phyloP scores from a whole-genome alignment of 2,113 vertebrate species.

The Athene cunicularia region DNA sequence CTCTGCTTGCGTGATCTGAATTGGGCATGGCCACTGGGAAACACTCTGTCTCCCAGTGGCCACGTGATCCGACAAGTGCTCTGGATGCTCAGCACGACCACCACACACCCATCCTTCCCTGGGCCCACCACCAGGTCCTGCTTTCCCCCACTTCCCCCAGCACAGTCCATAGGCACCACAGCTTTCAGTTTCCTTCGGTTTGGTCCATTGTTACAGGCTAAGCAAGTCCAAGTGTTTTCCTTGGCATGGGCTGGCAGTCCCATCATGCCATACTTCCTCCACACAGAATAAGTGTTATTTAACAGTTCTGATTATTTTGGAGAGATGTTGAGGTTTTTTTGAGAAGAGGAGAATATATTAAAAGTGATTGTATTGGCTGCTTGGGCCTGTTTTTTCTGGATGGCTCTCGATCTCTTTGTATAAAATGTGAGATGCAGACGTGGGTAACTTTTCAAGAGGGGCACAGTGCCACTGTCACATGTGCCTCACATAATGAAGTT shows the following conservation, averaged over 20 bases:
- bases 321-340: constrained; percentile 38
- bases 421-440: constrained; percentile 22
- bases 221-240: constrained; percentile 67
- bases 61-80: fast-evolving
- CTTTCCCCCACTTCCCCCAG: neutral
- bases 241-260: constrained; percentile 45
- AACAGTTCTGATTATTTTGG: constrained; percentile 73
- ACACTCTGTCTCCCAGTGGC: neutral
- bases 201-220: constrained; percentile 31
- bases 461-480: neutral
- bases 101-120: fast-evolving
- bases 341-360: constrained; percentile 41
- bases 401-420: neutral
- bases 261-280: constrained; percentile 64
- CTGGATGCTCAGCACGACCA: fast-evolving
- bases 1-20: neutral
- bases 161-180: neutral
- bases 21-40: neutral
- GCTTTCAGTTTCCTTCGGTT: constrained; percentile 35
- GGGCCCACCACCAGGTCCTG: fast-evolving
- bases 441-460: neutral
- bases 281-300: constrained; percentile 60
- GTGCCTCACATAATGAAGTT: neutral
- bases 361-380: constrained; percentile 60
- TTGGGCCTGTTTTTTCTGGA: constrained; percentile 69